These are phyloP conservation scores for Agonopterix arenella DNA, from an alignment of 2,888 invertebrate species.

Conservation along the genomic window DNA sequence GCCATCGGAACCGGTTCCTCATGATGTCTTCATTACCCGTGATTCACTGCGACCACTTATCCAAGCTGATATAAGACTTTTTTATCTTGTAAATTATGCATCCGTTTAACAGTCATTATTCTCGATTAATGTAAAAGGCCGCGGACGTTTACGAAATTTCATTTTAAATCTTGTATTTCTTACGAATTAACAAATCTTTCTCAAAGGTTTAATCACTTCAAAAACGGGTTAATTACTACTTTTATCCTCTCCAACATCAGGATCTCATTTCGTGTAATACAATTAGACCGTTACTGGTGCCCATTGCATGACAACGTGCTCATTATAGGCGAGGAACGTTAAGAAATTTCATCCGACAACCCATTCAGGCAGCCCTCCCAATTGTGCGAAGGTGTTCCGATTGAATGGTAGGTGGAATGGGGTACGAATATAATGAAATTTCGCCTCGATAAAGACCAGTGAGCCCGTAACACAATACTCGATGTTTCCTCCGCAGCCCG, in stretches of 20 bases:
- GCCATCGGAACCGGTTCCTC: constrained; percentile 52
- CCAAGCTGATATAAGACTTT: constrained; percentile 28
- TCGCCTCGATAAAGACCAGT: constrained; percentile 70
- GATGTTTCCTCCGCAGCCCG: constrained; percentile 70
- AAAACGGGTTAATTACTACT: constrained; percentile 58
- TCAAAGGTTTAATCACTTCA: constrained; percentile 19
- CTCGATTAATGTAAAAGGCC: constrained; percentile 1
- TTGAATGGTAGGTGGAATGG: constrained; percentile 68
- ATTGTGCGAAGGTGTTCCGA: constrained; percentile 74
- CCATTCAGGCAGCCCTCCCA: constrained; percentile 68
- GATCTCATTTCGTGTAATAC: constrained; percentile 62
- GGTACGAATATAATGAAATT: constrained; percentile 74
- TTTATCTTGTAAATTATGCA: constrained; percentile 19
- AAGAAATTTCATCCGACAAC: constrained; percentile 75
- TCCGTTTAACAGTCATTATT: constrained; percentile 6
- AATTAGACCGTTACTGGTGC: constrained; percentile 69
- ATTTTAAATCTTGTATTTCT: neutral
- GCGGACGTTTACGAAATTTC: no score
- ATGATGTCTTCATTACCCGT: constrained; percentile 69
- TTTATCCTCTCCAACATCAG: constrained; percentile 67
- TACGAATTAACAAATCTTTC: constrained; percentile 9
- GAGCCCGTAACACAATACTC: constrained; percentile 72
- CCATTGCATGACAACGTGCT: constrained; percentile 68
- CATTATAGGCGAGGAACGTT: constrained; percentile 71
- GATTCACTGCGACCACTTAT: constrained; percentile 49